phyloP scores from a whole-genome alignment of 2,797 vertebrate species.

The Trematomus bernacchii region DNA sequence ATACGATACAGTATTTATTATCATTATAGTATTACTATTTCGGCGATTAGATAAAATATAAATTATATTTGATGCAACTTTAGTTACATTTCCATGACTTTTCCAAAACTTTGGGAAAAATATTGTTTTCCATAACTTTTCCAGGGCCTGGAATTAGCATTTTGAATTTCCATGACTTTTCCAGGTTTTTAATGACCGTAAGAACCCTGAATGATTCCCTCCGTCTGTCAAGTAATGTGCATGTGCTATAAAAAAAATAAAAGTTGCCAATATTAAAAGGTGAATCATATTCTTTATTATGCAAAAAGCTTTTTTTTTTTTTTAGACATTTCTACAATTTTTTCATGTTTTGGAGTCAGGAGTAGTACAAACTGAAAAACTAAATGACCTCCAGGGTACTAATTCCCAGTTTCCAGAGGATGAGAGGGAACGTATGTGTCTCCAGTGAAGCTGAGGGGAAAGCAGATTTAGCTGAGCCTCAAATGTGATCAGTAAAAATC shows the following conservation, averaged over 20 bases:
- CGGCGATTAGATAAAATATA: too few relatives aligned
- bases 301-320: too few relatives aligned
- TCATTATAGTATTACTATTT: too few relatives aligned
- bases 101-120: too few relatives aligned
- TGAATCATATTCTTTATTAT: slow-evolving; percentile 10
- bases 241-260: not conserved
- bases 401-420: slow-evolving; percentile 18
- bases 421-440: slow-evolving; percentile 32
- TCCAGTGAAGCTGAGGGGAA: slow-evolving; percentile 11
- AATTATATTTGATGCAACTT: too few relatives aligned
- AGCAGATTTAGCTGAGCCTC: slow-evolving; percentile 34
- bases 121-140: too few relatives aligned
- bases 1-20: too few relatives aligned
- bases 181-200: too few relatives aligned
- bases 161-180: too few relatives aligned
- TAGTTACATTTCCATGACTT: too few relatives aligned
- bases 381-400: slow-evolving; percentile 36
- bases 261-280: not conserved
- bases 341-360: slow-evolving; percentile 16
- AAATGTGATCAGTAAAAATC: slow-evolving; percentile 57
- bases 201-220: too few relatives aligned
- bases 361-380: slow-evolving; percentile 25
- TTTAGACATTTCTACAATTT: slow-evolving; percentile 16
- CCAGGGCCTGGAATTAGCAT: too few relatives aligned
- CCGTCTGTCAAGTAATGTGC: slow-evolving; percentile 14